These are phyloP conservation scores for Enteromius viviparus DNA, from an alignment of 2,797 vertebrate species.

Conservation along the genomic window DNA sequence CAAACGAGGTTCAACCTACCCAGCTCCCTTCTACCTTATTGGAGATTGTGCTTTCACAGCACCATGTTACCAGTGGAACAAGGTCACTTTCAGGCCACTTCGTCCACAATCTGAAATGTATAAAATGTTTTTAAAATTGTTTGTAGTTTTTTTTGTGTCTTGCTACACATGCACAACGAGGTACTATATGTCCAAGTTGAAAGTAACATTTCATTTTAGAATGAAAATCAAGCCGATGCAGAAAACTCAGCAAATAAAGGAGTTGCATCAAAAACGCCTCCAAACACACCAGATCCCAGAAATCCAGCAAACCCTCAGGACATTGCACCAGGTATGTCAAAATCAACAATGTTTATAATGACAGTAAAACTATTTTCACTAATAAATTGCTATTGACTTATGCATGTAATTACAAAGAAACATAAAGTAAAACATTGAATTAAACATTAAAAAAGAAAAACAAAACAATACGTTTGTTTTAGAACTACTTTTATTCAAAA, in stretches of 20 bases:
- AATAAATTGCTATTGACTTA: not conserved
- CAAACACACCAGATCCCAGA: constrained; percentile 80
- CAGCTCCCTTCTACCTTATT: not conserved
- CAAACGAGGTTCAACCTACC: not conserved
- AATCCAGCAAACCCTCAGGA: constrained; percentile 81
- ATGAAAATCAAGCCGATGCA: constrained; percentile 68
- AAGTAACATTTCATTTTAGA: constrained; percentile 66
- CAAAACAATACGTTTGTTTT: not conserved
- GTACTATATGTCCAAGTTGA: not conserved
- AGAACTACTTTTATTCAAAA: not conserved
- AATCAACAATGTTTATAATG: not conserved
- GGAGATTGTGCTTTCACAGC: not conserved
- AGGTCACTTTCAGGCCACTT: not conserved
- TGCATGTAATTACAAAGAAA: not conserved
- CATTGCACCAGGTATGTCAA: constrained; percentile 84
- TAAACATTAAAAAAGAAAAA: not conserved
- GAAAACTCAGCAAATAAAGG: constrained; percentile 80
- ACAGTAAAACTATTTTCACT: not conserved
- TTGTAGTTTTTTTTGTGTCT: not conserved
- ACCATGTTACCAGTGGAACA: not conserved
- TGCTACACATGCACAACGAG: not conserved
- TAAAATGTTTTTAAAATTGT: not conserved
- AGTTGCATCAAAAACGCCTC: constrained; percentile 77
- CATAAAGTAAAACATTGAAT: not conserved
- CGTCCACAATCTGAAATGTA: not conserved